Percentiles rank a stretch among this genome's conserved stretches.
phyloP scores from a whole-genome alignment of 2,113 vertebrate species.

The Syngnathus typhle region DNA sequence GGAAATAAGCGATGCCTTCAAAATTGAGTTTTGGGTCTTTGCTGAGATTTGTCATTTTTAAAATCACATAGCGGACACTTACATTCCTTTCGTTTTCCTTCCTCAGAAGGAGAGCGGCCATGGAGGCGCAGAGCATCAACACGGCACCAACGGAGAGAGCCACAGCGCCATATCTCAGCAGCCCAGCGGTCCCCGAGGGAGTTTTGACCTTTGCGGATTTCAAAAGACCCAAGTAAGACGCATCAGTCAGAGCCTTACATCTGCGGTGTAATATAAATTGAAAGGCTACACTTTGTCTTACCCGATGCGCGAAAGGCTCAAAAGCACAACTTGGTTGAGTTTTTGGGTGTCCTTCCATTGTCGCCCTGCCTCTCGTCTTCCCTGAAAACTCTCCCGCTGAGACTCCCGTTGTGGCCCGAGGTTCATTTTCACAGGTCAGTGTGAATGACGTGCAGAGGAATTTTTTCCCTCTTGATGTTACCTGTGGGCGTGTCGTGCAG shows the following conservation, averaged over 20 bases:
- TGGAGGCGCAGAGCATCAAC: conserved; percentile 80
- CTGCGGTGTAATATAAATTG: conserved; percentile 7
- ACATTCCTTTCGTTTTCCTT: conserved; percentile 81
- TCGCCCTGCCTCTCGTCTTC: conserved; percentile 35
- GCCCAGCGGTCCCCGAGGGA: conserved; percentile 59
- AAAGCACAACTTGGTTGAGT: conserved; percentile 71
- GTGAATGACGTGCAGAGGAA: conserved; percentile 58
- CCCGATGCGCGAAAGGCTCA: conserved; percentile 72
- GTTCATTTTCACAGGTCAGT: conserved; percentile 23
- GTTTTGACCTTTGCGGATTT: conserved; percentile 65
- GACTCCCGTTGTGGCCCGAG: conserved; percentile 10
- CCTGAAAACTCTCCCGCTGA: conserved; percentile 15
- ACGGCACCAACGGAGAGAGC: conserved; percentile 77
- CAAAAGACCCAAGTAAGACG: conserved; percentile 21
- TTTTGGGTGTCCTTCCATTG: conserved; percentile 74
- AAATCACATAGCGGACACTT: conserved; percentile 44
- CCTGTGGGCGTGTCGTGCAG: conserved; percentile 28
- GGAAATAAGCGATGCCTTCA: background rate
- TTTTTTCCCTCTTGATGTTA: conserved; percentile 48
- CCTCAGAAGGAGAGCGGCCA: conserved; percentile 86
- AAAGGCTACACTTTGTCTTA: conserved; percentile 60
- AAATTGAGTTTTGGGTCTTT: background rate
- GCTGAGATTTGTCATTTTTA: background rate
- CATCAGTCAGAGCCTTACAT: background rate
- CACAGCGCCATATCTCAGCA: conserved; percentile 76